Evolutionary conservation across 2,113 vertebrate genomes (phyloP), one percentile per base, ranked within the genome.

Genomic region (Patagioenas fasciata): DNA sequence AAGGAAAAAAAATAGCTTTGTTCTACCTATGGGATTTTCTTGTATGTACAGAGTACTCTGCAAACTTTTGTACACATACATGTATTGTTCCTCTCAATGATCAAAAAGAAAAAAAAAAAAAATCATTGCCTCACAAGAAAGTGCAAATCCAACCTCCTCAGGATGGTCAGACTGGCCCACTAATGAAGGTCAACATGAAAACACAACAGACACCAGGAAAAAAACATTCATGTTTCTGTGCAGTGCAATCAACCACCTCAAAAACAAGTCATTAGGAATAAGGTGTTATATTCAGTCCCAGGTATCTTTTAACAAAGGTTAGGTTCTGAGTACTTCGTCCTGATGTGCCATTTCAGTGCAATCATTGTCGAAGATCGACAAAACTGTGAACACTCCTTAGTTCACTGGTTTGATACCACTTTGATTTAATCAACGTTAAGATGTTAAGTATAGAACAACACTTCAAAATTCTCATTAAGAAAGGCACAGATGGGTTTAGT

Each of bases 201-300:
- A 80, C 2, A 2, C 56, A 85, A 65, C 13, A 64, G 44, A 69
- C n/a, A n/a, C 5, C 4, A 11, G 15, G 34, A 60, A 48, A 72
- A 81, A 36, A 60, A 48, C 67, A 78, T 32, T 34, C 11, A 24
- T 1, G 3, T 47, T 58, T 47, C 47, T 31, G 17, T n/a, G 28
- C 8, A 58, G n/a, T 50, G 70, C 3, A 1, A 72, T 3, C 0
- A 1, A 73, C 21, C 9, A 16, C 5, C 34, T 56, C 11, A 10
- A 72, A 38, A 72, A 72, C 12, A 77, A 32, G 21, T 84, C 15
- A 36, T 48, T 6, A 9, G 31, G 34, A 40, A 42, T 54, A 8
- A 50, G 42, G 18, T 54, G 21, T 66, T 36, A 44, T 6, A 11
- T 34, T 31, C 50, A 78, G 56, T 20, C 18, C 21, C 4, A 60